Conservation (phyloP, 2,797 vertebrate species). For the Sardinella longiceps region DNA sequence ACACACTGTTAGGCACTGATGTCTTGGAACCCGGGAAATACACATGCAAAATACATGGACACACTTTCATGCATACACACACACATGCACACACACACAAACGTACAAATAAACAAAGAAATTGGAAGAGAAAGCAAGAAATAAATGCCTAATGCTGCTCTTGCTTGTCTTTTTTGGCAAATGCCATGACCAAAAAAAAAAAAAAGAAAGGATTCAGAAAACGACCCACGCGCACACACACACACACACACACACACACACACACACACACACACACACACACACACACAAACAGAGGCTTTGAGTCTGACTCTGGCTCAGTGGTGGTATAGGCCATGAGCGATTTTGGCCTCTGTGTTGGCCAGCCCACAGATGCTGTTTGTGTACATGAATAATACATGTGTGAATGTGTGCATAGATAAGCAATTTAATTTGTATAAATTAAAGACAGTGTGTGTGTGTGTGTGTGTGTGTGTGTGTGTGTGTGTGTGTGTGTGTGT, state of each 20-base stretch:
- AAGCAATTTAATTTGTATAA: constrained; percentile 21
- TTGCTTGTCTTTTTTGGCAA: background rate
- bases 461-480: background rate
- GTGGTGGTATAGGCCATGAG: constrained; percentile 4
- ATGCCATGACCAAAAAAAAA: background rate
- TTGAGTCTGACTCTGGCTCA: constrained; percentile 18
- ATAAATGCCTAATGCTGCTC: background rate
- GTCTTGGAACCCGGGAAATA: background rate
- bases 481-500: background rate
- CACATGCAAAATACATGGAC: too few species aligned
- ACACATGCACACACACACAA: background rate
- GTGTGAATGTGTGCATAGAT: constrained; percentile 30
- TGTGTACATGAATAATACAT: constrained; percentile 36
- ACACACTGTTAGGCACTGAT: constrained; percentile 4
- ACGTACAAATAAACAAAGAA: background rate
- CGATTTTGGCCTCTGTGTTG: constrained; percentile 29
- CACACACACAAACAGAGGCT: background rate
- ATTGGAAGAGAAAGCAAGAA: background rate
- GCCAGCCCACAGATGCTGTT: constrained; percentile 29
- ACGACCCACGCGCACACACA: background rate
- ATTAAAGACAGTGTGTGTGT: constrained; percentile 13
- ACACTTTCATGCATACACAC: too few species aligned
- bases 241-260: constrained; percentile 3
- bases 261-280: constrained; percentile 10
- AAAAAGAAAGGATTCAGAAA: too few species aligned